Conservation (phyloP, 2,888 invertebrate species). For the Platyscelio sp. region DNA sequence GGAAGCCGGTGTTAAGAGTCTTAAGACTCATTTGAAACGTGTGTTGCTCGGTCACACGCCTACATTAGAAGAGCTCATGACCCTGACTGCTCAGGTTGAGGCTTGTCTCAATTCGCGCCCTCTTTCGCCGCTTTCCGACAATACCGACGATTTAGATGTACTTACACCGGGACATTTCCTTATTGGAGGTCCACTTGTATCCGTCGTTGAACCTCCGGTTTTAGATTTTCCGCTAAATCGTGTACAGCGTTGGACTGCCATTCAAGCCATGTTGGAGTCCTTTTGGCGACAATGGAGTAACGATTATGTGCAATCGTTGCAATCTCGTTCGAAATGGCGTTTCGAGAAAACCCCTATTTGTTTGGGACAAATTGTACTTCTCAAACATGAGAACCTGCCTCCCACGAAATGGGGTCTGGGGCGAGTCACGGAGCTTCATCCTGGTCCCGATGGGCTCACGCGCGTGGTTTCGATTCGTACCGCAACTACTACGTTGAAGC, state of each 20-base stretch:
- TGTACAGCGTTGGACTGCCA: not conserved
- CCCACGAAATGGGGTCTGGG: slow-evolving; percentile 16
- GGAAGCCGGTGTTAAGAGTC: not conserved
- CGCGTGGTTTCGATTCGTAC: not conserved
- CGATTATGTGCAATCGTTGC: slow-evolving; percentile 8
- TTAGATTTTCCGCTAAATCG: not conserved
- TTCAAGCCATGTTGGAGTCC: not conserved
- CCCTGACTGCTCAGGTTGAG: not conserved
- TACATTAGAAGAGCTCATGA: not conserved
- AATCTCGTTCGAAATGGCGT: slow-evolving; percentile 1
- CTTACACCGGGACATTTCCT: slow-evolving; percentile 11
- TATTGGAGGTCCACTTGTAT: not conserved
- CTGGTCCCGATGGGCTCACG: not conserved
- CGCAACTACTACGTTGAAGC: not conserved
- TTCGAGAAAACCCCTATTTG: not conserved
- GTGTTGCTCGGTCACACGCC: not conserved
- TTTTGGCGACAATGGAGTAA: not conserved
- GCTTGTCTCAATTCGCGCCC: slow-evolving; percentile 15
- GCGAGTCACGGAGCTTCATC: not conserved
- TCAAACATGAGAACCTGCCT: not conserved
- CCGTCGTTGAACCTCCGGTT: not conserved
- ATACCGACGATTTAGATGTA: not conserved
- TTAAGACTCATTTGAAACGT: not conserved
- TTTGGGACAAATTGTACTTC: slow-evolving; percentile 2
- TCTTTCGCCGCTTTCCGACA: not conserved